Conservation (phyloP, 2,113 vertebrate species). For the Cottus gobio region DNA sequence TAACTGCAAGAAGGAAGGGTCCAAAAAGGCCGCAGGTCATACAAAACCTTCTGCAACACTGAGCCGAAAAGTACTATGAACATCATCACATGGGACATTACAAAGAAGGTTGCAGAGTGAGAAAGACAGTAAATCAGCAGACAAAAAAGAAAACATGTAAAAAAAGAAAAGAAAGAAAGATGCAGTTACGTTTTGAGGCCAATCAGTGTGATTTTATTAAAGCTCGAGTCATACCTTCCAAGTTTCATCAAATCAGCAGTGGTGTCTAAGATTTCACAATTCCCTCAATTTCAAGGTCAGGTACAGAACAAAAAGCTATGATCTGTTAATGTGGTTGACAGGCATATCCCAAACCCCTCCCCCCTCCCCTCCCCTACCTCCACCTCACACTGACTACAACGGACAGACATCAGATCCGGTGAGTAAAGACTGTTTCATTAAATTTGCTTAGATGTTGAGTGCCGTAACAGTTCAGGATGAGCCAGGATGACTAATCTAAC, state of each 20-base stretch:
- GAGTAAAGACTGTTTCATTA: conserved; percentile 44
- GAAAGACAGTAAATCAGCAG: conserved; percentile 7
- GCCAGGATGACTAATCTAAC: conserved; percentile 49
- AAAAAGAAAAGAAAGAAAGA: conserved; percentile 1
- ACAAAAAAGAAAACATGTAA: conserved; percentile 34
- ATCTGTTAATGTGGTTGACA: conserved; percentile 69
- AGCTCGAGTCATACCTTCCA: conserved; percentile 38
- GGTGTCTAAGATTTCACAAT: conserved; percentile 69
- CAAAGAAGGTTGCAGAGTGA: neutral
- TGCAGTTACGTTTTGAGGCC: conserved; percentile 27
- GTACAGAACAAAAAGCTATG: conserved; percentile 46
- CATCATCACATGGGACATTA: conserved; percentile 31
- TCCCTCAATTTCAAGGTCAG: conserved; percentile 69
- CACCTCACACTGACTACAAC: conserved; percentile 29
- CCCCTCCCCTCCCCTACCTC: neutral
- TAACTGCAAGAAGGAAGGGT: conserved; percentile 10
- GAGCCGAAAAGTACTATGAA: conserved; percentile 20
- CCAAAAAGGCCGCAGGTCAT: conserved; percentile 16
- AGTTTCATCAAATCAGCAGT: conserved; percentile 66
- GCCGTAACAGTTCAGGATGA: conserved; percentile 48
- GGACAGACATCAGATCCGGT: conserved; percentile 34
- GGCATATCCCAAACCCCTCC: conserved; percentile 32
- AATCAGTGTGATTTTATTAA: conserved; percentile 56
- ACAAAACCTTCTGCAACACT: conserved; percentile 21
- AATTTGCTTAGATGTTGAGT: conserved; percentile 52